Evolutionary conservation across 1,140 invertebrate species (phyloP).

Genomic region (Drosophila repletoides): DNA sequence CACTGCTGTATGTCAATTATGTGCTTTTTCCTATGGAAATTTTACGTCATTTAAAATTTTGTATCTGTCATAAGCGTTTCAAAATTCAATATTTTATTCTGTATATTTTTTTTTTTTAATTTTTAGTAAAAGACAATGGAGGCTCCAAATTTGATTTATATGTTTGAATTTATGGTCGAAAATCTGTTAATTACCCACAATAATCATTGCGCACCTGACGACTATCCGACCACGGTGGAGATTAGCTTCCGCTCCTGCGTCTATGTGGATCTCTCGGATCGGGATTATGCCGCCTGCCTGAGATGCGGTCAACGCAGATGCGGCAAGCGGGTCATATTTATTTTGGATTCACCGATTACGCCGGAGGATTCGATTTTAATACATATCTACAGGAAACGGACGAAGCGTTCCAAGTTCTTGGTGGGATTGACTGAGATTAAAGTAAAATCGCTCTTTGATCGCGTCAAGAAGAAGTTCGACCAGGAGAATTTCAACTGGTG

Average conservation of each 20-base stretch:
- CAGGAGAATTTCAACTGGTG: conserved; percentile 56
- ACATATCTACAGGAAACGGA: conserved; percentile 67
- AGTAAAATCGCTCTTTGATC: conserved; percentile 61
- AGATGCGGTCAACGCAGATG: conserved; percentile 43
- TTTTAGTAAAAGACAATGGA: neutral
- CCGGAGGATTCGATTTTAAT: conserved; percentile 57
- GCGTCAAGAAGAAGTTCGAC: conserved; percentile 61
- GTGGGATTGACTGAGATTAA: conserved; percentile 61
- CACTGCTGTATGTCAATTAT: no score
- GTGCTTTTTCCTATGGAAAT: neutral
- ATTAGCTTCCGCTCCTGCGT: conserved; percentile 64
- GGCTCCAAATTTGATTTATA: conserved; percentile 58
- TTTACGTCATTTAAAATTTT: neutral
- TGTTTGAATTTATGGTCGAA: conserved; percentile 77
- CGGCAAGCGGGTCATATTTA: conserved; percentile 68
- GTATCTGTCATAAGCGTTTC: neutral
- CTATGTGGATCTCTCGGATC: conserved; percentile 64
- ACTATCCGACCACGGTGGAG: conserved; percentile 70
- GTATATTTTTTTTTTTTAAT: neutral
- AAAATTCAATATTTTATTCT: neutral
- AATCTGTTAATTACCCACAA: conserved; percentile 69
- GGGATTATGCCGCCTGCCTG: conserved; percentile 54
- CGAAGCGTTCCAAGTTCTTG: conserved; percentile 70
- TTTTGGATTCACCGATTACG: conserved; percentile 52
- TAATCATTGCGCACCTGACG: conserved; percentile 71